Base-by-base conservation (phyloP, 2,888 invertebrate species). In the Andricus quercusramuli region DNA sequence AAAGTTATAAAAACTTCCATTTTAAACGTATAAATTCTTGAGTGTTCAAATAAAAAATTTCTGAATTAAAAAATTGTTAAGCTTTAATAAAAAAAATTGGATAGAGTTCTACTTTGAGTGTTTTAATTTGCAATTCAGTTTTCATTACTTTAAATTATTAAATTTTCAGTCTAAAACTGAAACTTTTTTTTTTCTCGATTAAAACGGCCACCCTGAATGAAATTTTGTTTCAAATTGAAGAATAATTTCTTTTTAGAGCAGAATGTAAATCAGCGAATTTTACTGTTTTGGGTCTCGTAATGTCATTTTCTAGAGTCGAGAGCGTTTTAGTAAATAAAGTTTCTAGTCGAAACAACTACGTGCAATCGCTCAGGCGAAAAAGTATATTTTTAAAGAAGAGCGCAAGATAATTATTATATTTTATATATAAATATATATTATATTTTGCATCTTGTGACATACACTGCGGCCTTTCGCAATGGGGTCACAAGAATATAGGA, bases 401-500 rank as follows among this genome's bases (percentile, higher is more conserved):
- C 56, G n/a, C 74, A 70, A 70, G 56, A 74, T 74, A 74, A 74
- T 74, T 74, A 74, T 74, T 74, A 56, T 59, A 74, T 74, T 74
- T 74, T 62, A 74, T 74, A 74, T 51, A 74, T 56, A 56, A 22
- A 74, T 74, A 74, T 51, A 74, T 56, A 74, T 70, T 56, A 56
- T 74, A 74, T 56, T 56, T 74, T 74, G 74, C 74, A 59, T 74
- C 56, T 74, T 74, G 56, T 74, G 70, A 56, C 70, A 74, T 74
- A 32, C 56, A 74, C 56, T 74, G 74, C 74, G 74, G 74, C 56
- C 74, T 74, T 74, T 74, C 74, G 70, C 70, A 29, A 74, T 51
- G n/a, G 56, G 74, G 56, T 74, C 74, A 74, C 74, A 74, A 74
- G 70, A 74, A 70, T 70, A 6, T 64, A 74, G 51, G 47, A 74